These are phyloP conservation scores for Drosophila ironensis DNA, from an alignment of 1,140 invertebrate species.

Conservation along the genomic window DNA sequence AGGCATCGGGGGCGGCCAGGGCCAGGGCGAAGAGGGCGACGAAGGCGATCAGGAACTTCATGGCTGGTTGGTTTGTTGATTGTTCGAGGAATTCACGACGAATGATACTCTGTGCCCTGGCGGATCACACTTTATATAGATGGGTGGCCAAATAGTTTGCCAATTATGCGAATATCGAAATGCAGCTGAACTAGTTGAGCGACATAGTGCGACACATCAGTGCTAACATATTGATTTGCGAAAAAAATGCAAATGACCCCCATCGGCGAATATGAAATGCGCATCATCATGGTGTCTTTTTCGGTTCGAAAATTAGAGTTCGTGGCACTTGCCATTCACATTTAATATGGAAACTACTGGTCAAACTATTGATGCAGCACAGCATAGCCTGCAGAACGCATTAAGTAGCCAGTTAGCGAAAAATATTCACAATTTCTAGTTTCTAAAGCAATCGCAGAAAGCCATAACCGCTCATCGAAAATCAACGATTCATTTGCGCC, in stretches of 20 bases:
- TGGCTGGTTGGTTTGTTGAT: constrained; percentile 31
- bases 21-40: constrained; percentile 69
- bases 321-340: background rate
- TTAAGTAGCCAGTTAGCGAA: background rate
- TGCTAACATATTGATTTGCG: background rate
- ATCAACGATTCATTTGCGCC: too few species aligned
- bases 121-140: background rate
- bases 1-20: constrained; percentile 4
- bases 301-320: background rate
- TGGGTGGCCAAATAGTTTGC: background rate
- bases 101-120: constrained; percentile 18
- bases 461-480: background rate
- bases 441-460: background rate
- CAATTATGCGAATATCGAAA: background rate
- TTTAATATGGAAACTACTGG: background rate
- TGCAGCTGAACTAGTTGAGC: background rate
- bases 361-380: background rate
- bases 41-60: constrained; percentile 71
- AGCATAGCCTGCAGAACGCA: background rate
- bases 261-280: background rate
- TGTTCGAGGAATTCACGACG: constrained; percentile 27
- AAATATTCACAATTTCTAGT: background rate
- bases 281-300: too few species aligned
- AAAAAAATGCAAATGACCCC: background rate
- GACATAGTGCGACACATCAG: background rate